Evolutionary conservation across 2,888 invertebrate species (phyloP), one percentile per base, ranked within the genome.

Genomic region (Kryphioiulus occultus): DNA sequence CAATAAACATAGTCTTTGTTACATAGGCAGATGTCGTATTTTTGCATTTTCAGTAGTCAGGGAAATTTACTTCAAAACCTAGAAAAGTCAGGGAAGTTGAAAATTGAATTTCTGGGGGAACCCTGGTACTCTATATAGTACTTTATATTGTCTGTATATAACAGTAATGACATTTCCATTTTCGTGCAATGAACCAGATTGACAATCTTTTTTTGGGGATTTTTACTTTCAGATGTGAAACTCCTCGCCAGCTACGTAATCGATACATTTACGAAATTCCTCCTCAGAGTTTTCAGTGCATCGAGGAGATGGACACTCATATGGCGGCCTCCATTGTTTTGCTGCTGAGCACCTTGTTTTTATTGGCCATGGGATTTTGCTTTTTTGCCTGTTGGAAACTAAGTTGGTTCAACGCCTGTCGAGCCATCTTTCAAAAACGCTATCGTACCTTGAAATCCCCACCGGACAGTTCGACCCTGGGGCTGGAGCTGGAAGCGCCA

Each of bases 331-430:
- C 87, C 44, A 82, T 87, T 26, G 47, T 68, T n/a, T 68, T 87
- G 30, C 47, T 87, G 17, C 12, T 87, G 83, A 42, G 39, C 82
- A 87, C 87, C 30, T 47, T 87, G 83, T 39, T 83, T 30, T 22
- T 87, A 15, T 7, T 87, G 39, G n/a, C 84, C 30, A 19, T 84
- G 2, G 83, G 87, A 12, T 83, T 59, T 68, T 83, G 87, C 12
- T 30, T 87, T 39, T 87, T 87, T 30, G 87, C 87, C 15, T 87
- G 87, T 44, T 87, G 87, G 87, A 87, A 87, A 19, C 83, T 87
- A 0, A 87, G 47, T 15, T 87, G 87, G 87, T 87, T 82, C 30
- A 87, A 87, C 44, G 19, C 26, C 3, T 87, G 87, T 19, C 82
- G 87, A 30, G 87, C 87, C 4, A 44, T 5, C 35, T 87, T 87